phyloP scores from a whole-genome alignment of 2,113 vertebrate species.

The Syrmaticus mikado region DNA sequence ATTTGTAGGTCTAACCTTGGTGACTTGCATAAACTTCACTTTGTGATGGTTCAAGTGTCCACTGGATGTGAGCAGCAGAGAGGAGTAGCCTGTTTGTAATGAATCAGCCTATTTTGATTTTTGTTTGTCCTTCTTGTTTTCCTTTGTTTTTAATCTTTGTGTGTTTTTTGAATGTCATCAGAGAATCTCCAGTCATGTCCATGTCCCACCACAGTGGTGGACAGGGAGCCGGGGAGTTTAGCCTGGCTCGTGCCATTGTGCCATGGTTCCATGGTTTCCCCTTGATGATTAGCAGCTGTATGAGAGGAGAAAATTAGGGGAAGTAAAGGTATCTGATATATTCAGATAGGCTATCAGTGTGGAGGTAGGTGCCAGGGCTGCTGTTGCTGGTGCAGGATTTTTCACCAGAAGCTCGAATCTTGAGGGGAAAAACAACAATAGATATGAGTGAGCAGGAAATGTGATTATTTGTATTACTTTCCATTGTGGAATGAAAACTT shows the following conservation, averaged over 20 bases:
- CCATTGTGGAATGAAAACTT: background rate
- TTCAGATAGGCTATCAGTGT: background rate
- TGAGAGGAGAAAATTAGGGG: background rate
- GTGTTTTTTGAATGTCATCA: background rate
- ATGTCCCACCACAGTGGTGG: background rate
- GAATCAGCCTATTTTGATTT: background rate
- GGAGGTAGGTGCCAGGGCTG: background rate
- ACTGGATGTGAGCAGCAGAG: background rate
- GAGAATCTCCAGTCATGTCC: background rate
- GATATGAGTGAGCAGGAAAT: background rate
- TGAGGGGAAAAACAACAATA: background rate
- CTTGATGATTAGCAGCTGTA: background rate
- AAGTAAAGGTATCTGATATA: background rate
- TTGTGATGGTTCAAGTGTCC: background rate
- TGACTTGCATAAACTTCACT: background rate
- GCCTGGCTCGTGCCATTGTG: rapidly evolving
- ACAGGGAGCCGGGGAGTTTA: background rate
- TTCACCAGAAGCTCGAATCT: background rate
- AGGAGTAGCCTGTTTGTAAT: background rate
- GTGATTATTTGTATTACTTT: background rate
- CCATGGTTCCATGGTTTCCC: background rate
- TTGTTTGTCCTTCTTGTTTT: background rate
- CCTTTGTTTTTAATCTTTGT: background rate
- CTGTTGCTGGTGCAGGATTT: background rate
- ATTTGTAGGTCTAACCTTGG: background rate